These are phyloP conservation scores for Stenchaetothrips biformis DNA, from an alignment of 2,888 invertebrate genomes.

Conservation along the genomic window DNA sequence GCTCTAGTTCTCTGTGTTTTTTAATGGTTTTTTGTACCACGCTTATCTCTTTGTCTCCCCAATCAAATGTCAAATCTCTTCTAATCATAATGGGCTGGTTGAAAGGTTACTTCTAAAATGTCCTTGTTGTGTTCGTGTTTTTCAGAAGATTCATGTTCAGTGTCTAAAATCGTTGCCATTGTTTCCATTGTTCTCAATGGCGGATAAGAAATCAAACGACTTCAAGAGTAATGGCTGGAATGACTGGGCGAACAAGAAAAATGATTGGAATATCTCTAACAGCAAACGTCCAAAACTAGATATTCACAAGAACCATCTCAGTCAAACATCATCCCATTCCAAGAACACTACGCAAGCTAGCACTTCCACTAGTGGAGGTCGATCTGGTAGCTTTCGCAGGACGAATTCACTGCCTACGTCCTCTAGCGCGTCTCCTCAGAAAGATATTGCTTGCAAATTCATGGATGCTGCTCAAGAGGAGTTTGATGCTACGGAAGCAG, in stretches of 20 bases:
- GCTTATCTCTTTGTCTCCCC: too few relatives aligned
- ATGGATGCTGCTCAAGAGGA: neutral
- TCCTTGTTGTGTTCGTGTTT: too few relatives aligned
- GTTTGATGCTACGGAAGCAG: neutral
- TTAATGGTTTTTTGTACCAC: too few relatives aligned
- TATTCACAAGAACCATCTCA: neutral
- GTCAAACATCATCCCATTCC: neutral
- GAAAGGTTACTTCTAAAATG: too few relatives aligned
- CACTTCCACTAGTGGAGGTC: neutral
- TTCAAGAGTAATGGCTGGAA: neutral
- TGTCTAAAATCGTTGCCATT: too few relatives aligned
- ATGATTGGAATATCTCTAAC: neutral
- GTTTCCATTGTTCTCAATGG: neutral
- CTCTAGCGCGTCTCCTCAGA: neutral
- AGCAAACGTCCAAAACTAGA: neutral
- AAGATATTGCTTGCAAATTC: neutral
- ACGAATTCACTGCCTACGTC: neutral
- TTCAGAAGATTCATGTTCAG: too few relatives aligned
- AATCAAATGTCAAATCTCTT: too few relatives aligned
- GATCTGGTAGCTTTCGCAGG: neutral
- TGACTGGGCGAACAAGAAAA: neutral
- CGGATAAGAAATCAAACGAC: neutral
- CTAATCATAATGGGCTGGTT: too few relatives aligned
- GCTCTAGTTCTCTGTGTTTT: too few relatives aligned
- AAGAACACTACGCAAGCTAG: neutral